Percentiles rank a stretch among this genome's conserved stretches.
Evolutionary conservation across 2,888 invertebrate species (phyloP).

Genomic region (Anagyrus pseudococci): DNA sequence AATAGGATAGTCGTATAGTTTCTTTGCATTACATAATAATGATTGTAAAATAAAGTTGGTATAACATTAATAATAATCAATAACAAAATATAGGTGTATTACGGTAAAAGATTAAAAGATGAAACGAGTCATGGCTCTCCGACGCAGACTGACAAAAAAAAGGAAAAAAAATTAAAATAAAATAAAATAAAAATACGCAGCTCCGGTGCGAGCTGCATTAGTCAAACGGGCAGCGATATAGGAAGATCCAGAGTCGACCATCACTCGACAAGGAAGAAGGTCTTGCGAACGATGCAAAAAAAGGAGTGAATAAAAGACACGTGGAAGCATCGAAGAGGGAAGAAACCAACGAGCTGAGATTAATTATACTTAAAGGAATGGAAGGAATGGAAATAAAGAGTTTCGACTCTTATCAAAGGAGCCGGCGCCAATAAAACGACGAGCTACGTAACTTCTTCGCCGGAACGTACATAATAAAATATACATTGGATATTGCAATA

Average conservation of each 20-base stretch:
- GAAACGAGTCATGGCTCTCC: conserved; percentile 25
- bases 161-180: too few relatives aligned
- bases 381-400: conserved; percentile 36
- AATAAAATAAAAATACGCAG: too few relatives aligned
- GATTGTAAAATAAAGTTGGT: conserved; percentile 53
- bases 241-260: conserved; percentile 10
- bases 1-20: conserved; percentile 50
- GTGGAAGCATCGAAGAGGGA: conserved; percentile 27
- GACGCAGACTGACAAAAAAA: too few relatives aligned
- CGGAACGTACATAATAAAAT: conserved; percentile 38
- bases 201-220: too few relatives aligned
- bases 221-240: too few relatives aligned
- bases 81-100: conserved; percentile 53
- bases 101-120: conserved; percentile 49
- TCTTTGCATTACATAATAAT: conserved; percentile 45
- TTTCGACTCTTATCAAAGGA: conserved; percentile 30
- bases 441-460: conserved; percentile 40
- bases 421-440: conserved; percentile 4
- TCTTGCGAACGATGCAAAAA: conserved; percentile 6
- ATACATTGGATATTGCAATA: conserved; percentile 49
- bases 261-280: conserved; percentile 8
- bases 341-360: conserved; percentile 9
- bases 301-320: conserved; percentile 21
- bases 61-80: conserved; percentile 55
- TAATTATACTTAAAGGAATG: conserved; percentile 33